Conservation (phyloP, 2,888 invertebrate genomes). For the Entomobrya proxima region DNA sequence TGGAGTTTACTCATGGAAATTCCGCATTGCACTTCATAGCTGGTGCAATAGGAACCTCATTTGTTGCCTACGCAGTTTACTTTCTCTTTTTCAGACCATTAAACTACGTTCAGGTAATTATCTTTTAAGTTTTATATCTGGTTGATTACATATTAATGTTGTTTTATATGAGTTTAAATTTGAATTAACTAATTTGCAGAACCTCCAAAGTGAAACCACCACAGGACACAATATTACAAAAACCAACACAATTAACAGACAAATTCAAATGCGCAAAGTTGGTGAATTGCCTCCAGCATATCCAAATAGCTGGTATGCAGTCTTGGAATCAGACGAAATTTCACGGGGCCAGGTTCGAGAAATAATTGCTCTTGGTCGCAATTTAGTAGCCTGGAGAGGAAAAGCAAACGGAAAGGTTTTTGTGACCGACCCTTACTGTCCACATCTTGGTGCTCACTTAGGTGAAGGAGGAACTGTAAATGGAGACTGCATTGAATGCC, state of each 20-base stretch:
- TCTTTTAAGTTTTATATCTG: no score
- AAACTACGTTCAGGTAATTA: no score
- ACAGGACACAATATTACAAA: no score
- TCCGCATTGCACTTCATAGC: no score
- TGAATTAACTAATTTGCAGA: no score
- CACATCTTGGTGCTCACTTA: slow-evolving; percentile 93
- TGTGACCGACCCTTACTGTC: slow-evolving; percentile 90
- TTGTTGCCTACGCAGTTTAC: no score
- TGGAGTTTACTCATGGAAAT: no score
- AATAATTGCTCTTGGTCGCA: slow-evolving; percentile 17
- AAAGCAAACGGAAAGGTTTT: slow-evolving; percentile 82
- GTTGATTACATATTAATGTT: no score
- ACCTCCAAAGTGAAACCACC: no score
- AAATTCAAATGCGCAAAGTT: slow-evolving; percentile 80
- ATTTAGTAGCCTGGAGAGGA: slow-evolving; percentile 78
- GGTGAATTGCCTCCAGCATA: slow-evolving; percentile 88
- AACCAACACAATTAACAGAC: slow-evolving; percentile 75
- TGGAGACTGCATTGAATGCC: slow-evolving; percentile 89
- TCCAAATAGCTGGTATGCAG: slow-evolving; percentile 92
- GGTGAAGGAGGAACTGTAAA: slow-evolving; percentile 84
- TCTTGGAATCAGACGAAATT: slow-evolving; percentile 78
- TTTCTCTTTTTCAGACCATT: no score
- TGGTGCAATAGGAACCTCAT: no score
- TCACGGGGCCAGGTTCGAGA: neutral
- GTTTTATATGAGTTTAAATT: no score